Base-by-base conservation (phyloP, 2,888 invertebrate species). In the Anoplius nigerrimus region DNA sequence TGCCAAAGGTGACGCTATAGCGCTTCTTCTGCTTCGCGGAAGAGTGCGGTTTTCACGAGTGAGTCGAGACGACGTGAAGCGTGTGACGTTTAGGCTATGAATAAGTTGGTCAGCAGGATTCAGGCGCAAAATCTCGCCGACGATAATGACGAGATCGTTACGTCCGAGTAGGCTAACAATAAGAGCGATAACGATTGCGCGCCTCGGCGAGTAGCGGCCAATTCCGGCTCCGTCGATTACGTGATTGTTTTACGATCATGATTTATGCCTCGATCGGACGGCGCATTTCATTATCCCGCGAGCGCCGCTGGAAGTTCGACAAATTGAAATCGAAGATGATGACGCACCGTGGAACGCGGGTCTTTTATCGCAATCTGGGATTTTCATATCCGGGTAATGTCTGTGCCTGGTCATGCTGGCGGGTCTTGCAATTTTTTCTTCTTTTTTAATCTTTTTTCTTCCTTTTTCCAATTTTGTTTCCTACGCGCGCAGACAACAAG, bases 141-240 rank as follows among this genome's bases (percentile, higher is more conserved):
- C 48, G 48, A 13, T 18, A 18, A 16, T 48, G n/a, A 8, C 13
- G 42, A 6, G 13, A 2, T 16, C 18, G 48, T 48, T 18, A 48
- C 48, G 48, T 18, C 48, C 48, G 18, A 48, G n/a, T 8, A 48
- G 34, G 34, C 34, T 34, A 8, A n/a, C n/a, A n/a, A n/a, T n/a
- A n/a, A 18, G 3, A 4, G n/a, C 48, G 48, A 48, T 48, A 48
- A 16, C 16, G 18, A 48, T 48, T 16, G 48, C 18, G 3, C 5
- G 18, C n/a, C 1, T 16, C 48, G n/a, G 16, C 48, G 18, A 16
- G 48, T 16, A 51, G 13, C 48, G 16, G 34, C 13, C 27, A 11
- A 60, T 51, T 60, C 59, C 59, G 59, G 51, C 20, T 60, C n/a
- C 59, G 51, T 11, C 48, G 51, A 60, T 60, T 48, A 60, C 59